Evolutionary conservation across 1,140 invertebrate genomes (phyloP), one percentile per base, ranked within the genome.

Genomic region (Papilio aristodemus): DNA sequence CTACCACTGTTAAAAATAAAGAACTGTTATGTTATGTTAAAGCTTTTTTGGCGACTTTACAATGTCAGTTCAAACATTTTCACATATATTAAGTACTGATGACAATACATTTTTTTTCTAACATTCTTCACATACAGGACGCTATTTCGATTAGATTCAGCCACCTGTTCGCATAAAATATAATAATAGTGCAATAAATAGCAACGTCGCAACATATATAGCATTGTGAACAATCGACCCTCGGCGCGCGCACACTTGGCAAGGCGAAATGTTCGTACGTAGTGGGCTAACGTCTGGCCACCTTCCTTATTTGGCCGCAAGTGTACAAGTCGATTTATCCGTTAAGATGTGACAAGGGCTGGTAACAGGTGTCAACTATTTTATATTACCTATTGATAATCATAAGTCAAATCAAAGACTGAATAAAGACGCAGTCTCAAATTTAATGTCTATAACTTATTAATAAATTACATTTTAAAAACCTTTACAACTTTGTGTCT

Each of bases 161-260:
- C 36, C 59, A 62, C 27, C 59, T 62, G 59, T 62, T 62, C 59
- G 59, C 14, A 38, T 59, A 32, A 59, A 59, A 59, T 59, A 62
- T 62, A 60, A 39, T 60, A 62, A 62, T 62, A 62, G 59, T 62
- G n/a, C 32, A 62, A 62, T 62, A 19, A 62, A 62, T 39, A 32
- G 36, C 32, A 17, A 62, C 59, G 10, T 4, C 27, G 14, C 3
- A 37, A 19, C 36, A 38, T 62, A 62, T 62, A 62, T 62, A 62
- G 59, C 36, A 39, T 17, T 62, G 36, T 62, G 59, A 38, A 62
- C 59, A 62, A 62, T 62, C 59, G 59, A 36, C 59, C 32, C 27
- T 62, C 59, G 11, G 13, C 43, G 9, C 17, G 59, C 36, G 27
- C 8, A 38, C 32, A 62, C 59, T 62, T 62, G 59, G 27, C 36